phyloP scores from a whole-genome alignment of 2,888 invertebrate species.

The Electrophaes corylata region DNA sequence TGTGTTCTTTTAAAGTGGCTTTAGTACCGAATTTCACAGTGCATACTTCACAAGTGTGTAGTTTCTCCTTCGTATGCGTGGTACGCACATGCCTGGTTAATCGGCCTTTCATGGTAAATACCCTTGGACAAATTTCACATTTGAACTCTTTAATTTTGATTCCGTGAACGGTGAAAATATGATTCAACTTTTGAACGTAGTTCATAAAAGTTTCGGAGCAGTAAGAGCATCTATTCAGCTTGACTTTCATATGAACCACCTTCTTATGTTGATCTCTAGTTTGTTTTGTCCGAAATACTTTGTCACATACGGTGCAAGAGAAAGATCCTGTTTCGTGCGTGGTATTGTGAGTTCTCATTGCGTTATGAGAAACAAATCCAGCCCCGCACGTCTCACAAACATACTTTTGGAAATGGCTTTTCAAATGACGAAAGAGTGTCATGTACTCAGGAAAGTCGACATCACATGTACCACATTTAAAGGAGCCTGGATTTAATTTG shows the following conservation, averaged over 20 bases:
- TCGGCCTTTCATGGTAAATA: constrained; percentile 44
- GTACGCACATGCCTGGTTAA: constrained; percentile 56
- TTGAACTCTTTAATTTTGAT: constrained; percentile 72
- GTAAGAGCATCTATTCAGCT: constrained; percentile 69
- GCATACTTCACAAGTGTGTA: constrained; percentile 3
- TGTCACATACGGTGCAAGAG: constrained; percentile 71
- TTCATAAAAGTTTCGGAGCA: constrained; percentile 70
- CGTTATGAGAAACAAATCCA: not conserved
- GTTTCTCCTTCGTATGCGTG: constrained; percentile 31
- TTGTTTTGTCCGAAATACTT: constrained; percentile 75
- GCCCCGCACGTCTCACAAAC: constrained; percentile 52
- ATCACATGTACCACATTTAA: constrained; percentile 17
- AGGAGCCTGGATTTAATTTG: constrained; percentile 2
- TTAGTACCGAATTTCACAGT: not conserved
- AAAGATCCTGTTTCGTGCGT: not conserved
- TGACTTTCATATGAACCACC: constrained; percentile 73
- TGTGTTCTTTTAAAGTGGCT: constrained; percentile 20
- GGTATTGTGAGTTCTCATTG: not conserved
- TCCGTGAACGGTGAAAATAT: constrained; percentile 64
- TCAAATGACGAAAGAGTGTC: constrained; percentile 53
- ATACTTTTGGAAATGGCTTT: constrained; percentile 56
- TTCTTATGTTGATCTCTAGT: constrained; percentile 76
- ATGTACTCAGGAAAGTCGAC: constrained; percentile 1
- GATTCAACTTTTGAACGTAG: constrained; percentile 74
- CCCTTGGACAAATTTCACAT: constrained; percentile 67